phyloP scores from a whole-genome alignment of 2,888 invertebrate genomes.

The Drosophila niveifrons region DNA sequence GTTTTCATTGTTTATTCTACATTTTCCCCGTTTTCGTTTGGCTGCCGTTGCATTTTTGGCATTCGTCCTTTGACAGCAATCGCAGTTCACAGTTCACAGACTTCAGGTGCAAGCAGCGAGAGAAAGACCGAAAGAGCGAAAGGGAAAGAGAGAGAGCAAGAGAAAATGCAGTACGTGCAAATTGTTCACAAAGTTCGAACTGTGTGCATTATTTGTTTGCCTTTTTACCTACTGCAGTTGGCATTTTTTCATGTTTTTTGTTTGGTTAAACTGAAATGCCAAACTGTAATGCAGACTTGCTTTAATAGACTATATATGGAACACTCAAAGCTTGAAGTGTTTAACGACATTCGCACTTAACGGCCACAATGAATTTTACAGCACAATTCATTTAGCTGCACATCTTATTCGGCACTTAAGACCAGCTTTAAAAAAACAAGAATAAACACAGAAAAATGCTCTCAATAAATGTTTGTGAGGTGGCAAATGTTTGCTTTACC shows the following conservation, averaged over 20 bases:
- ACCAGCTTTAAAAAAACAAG: no score
- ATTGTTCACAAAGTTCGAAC: slow-evolving; percentile 31
- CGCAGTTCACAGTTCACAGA: slow-evolving; percentile 23
- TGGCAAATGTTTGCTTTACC: no score
- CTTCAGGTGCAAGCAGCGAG: slow-evolving; percentile 18
- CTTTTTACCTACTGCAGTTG: slow-evolving; percentile 1
- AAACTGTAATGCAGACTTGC: neutral
- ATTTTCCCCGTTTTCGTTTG: slow-evolving; percentile 55
- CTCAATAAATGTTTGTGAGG: no score
- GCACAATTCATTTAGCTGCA: no score
- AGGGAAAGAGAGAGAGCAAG: neutral
- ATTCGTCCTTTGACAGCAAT: slow-evolving; percentile 70
- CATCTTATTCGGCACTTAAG: no score
- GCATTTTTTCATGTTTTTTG: slow-evolving; percentile 2
- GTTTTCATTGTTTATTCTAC: slow-evolving; percentile 78
- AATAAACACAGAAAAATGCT: no score
- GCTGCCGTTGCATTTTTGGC: slow-evolving; percentile 75
- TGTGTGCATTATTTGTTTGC: slow-evolving; percentile 54
- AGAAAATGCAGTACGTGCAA: neutral
- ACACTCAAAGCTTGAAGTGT: no score
- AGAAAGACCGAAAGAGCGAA: neutral
- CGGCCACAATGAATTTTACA: no score
- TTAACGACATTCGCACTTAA: no score
- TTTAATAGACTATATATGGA: no score
- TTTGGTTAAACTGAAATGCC: slow-evolving; percentile 20